A percentile compares a stretch with the other conserved stretches of the same genome.
These are phyloP conservation scores for Falco rusticolus DNA, from an alignment of 2,797 vertebrate species.

Conservation along the genomic window DNA sequence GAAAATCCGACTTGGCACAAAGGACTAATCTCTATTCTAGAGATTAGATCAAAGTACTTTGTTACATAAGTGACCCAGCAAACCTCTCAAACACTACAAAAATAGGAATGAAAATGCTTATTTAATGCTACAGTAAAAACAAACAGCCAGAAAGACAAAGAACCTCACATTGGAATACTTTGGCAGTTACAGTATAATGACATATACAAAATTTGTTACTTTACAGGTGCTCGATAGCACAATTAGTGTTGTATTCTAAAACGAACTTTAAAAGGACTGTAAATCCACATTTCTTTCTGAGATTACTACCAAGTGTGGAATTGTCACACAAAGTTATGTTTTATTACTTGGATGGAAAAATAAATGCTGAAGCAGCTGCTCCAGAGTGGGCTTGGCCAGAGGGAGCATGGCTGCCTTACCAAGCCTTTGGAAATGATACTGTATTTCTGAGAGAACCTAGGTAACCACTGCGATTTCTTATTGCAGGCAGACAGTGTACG, in stretches of 20 bases:
- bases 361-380: not conserved
- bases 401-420: not conserved
- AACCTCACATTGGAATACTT: not conserved
- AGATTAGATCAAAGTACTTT: slow-evolving; percentile 57
- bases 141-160: not conserved
- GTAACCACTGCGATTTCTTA: not conserved
- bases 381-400: not conserved
- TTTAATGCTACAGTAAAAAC: slow-evolving; percentile 8
- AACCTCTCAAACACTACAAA: slow-evolving; percentile 25
- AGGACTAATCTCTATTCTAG: slow-evolving; percentile 55
- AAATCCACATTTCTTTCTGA: not conserved
- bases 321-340: not conserved
- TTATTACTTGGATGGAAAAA: slow-evolving; percentile 1
- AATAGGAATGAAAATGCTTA: slow-evolving; percentile 42
- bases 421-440: not conserved
- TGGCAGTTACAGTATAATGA: not conserved
- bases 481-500: not conserved
- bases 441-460: not conserved
- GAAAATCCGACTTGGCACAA: slow-evolving; percentile 48
- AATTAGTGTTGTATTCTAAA: not conserved
- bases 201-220: not conserved
- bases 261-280: not conserved
- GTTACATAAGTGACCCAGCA: slow-evolving; percentile 39
- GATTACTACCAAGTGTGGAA: not conserved
- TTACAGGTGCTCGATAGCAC: not conserved